A percentile compares a stretch with the other conserved stretches of the same genome.
These are phyloP conservation scores for Ceriagrion tenellum DNA, from an alignment of 2,888 invertebrate species.

Conservation along the genomic window DNA sequence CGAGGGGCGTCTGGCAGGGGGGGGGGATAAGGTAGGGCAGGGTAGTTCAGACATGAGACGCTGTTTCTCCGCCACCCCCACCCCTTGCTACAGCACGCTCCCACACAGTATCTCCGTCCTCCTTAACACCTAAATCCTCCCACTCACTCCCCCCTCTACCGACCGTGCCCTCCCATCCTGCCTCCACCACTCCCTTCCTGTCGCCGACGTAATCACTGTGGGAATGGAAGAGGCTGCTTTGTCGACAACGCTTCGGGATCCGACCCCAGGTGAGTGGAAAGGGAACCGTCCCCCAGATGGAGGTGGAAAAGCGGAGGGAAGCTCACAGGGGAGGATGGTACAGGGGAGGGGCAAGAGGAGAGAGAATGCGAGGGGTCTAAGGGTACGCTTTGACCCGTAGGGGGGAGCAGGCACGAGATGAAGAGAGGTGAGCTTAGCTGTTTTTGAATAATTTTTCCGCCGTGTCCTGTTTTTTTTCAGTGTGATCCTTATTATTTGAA, in stretches of 20 bases:
- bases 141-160: neutral
- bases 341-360: neutral
- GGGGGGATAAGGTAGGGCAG: neutral
- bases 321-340: too few species aligned
- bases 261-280: neutral
- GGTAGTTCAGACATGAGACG: neutral
- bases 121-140: neutral
- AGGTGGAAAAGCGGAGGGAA: too few species aligned
- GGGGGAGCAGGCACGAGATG: neutral
- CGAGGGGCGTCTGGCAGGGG: too few species aligned
- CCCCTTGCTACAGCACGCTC: neutral
- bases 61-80: neutral
- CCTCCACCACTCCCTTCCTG: neutral
- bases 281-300: neutral
- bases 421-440: neutral
- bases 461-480: neutral
- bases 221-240: constrained; percentile 48
- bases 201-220: constrained; percentile 52
- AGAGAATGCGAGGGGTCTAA: neutral
- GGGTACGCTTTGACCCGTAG: neutral
- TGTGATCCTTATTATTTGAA: neutral
- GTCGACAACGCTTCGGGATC: neutral
- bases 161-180: neutral
- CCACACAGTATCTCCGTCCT: too few species aligned
- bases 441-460: neutral